Conservation (phyloP, 2,888 invertebrate species). For the Athalia circularis region DNA sequence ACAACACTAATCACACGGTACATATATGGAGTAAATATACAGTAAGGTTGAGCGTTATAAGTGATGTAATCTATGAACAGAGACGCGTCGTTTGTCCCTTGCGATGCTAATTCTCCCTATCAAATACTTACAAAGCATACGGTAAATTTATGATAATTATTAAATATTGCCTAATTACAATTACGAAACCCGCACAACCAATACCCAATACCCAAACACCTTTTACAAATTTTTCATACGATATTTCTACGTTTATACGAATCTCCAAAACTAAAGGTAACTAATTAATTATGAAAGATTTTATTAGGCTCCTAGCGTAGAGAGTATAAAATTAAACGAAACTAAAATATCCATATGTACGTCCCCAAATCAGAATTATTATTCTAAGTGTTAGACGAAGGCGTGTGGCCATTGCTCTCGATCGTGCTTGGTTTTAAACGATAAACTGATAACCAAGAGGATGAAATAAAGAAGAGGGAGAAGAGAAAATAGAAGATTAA, state of each 20-base stretch:
- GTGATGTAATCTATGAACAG: slow-evolving; percentile 72
- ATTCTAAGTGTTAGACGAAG: slow-evolving; percentile 63
- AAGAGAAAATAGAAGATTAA: slow-evolving; percentile 50
- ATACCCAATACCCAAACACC: slow-evolving; percentile 57
- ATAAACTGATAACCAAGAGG: slow-evolving; percentile 66
- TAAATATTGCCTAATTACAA: slow-evolving; percentile 69
- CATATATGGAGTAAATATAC: slow-evolving; percentile 55
- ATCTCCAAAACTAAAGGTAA: slow-evolving; percentile 65
- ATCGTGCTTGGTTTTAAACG: slow-evolving; percentile 70
- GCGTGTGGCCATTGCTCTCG: slow-evolving; percentile 63
- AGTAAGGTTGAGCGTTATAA: slow-evolving; percentile 69
- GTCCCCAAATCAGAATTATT: slow-evolving; percentile 64
- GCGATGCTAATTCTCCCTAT: slow-evolving; percentile 65
- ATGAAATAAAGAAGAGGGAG: background rate
- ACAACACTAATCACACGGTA: slow-evolving; percentile 48
- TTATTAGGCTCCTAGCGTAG: slow-evolving; percentile 70
- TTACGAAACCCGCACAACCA: slow-evolving; percentile 65
- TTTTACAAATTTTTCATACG: slow-evolving; percentile 71
- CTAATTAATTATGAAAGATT: slow-evolving; percentile 64
- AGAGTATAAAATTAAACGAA: slow-evolving; percentile 55
- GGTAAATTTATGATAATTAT: slow-evolving; percentile 70
- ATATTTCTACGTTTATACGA: slow-evolving; percentile 73
- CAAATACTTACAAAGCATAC: slow-evolving; percentile 55
- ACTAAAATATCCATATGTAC: slow-evolving; percentile 59
- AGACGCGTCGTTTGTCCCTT: slow-evolving; percentile 65